These are phyloP conservation scores for Bovichtus variegatus DNA, from an alignment of 2,797 vertebrate genomes.

Conservation along the genomic window DNA sequence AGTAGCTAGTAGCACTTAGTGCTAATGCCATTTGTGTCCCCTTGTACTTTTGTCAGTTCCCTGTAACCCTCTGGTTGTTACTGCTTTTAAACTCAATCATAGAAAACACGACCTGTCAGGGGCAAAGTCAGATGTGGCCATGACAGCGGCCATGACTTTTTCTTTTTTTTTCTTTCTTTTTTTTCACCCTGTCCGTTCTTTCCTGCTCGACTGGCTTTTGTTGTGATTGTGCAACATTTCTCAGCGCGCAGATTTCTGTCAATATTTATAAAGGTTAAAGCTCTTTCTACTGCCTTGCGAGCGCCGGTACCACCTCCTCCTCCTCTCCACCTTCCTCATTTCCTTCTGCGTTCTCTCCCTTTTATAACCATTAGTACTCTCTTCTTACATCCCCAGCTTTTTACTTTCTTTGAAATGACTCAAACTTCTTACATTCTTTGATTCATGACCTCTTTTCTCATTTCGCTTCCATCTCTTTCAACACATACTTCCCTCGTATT, in stretches of 20 bases:
- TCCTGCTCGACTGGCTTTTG: conserved; percentile 59
- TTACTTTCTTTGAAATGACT: not conserved
- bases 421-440: not conserved
- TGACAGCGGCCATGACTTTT: conserved; percentile 11
- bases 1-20: conserved; percentile 12
- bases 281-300: conserved; percentile 46
- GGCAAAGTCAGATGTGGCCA: conserved; percentile 29
- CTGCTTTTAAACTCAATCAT: conserved; percentile 47
- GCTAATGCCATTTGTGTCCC: conserved; percentile 30
- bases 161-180: too few species aligned
- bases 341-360: conserved; percentile 40
- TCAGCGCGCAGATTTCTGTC: conserved; percentile 72
- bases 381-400: conserved; percentile 12
- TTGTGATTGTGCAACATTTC: conserved; percentile 69
- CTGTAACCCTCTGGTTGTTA: conserved; percentile 23
- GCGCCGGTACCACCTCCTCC: conserved; percentile 36
- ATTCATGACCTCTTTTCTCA: not conserved
- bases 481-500: not conserved
- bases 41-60: conserved; percentile 26
- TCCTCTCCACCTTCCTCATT: conserved; percentile 49
- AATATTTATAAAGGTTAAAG: conserved; percentile 79
- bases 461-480: conserved; percentile 5
- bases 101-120: conserved; percentile 62
- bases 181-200: conserved; percentile 21
- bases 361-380: conserved; percentile 25